Evolutionary conservation across 2,888 invertebrate species (phyloP).

Genomic region (Sympetrum striolatum): DNA sequence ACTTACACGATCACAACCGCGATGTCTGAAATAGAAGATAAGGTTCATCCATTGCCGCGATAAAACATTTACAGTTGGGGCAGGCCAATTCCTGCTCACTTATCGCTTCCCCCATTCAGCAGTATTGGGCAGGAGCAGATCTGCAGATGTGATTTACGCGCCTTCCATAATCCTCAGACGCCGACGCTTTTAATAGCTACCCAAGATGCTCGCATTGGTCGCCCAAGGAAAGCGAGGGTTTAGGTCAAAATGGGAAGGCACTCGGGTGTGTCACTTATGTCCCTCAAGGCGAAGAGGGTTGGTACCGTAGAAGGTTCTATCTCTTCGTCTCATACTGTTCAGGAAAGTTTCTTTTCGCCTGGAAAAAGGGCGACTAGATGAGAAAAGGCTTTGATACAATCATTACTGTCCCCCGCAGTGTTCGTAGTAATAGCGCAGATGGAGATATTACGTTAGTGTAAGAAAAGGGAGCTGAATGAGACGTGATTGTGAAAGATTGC

Average conservation of each 20-base stretch:
- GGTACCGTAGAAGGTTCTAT: neutral
- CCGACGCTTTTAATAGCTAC: neutral
- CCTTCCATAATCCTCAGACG: constrained; percentile 14
- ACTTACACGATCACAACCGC: neutral
- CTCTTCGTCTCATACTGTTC: neutral
- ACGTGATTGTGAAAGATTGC: too few relatives aligned
- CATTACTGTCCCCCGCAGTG: neutral
- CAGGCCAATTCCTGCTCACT: neutral
- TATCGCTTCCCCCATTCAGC: neutral
- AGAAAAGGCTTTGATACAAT: neutral
- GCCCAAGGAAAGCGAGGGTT: neutral
- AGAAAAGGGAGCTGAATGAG: neutral
- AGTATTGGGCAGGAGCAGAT: neutral
- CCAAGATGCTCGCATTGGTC: neutral
- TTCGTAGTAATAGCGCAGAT: neutral
- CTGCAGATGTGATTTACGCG: constrained; percentile 30
- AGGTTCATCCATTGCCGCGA: neutral
- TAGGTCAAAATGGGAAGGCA: neutral
- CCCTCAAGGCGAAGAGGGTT: neutral
- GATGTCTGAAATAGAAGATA: neutral
- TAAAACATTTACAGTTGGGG: neutral
- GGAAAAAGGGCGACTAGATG: neutral
- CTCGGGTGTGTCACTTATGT: neutral
- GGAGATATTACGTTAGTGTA: neutral
- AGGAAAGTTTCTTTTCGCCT: neutral